Evolutionary conservation across 1,140 invertebrate genomes (phyloP).

Genomic region (Ips typographus): DNA sequence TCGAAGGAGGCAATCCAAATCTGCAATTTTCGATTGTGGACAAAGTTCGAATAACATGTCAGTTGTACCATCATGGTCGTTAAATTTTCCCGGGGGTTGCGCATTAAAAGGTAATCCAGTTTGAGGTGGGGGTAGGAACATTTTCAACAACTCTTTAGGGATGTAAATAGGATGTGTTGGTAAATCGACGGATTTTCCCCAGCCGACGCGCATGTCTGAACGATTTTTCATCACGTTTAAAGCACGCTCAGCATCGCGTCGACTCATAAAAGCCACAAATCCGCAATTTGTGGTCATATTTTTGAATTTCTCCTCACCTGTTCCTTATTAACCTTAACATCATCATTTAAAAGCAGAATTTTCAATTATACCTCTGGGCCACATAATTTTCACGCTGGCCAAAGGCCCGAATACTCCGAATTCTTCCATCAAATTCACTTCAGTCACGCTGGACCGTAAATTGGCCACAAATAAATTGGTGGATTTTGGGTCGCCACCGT

Average conservation of each 20-base stretch:
- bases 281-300: constrained; percentile 70
- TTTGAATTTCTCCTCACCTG: constrained; percentile 36
- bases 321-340: background rate
- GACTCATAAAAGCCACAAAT: constrained; percentile 90
- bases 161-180: constrained; percentile 96
- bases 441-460: constrained; percentile 81
- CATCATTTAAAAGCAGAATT: background rate
- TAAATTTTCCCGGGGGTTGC: constrained; percentile 61
- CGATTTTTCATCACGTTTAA: constrained; percentile 76
- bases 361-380: constrained; percentile 62
- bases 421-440: constrained; percentile 82
- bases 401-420: constrained; percentile 88
- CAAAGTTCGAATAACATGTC: background rate
- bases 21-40: background rate
- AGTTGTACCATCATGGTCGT: background rate
- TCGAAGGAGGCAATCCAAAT: background rate
- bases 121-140: constrained; percentile 74
- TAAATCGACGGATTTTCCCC: constrained; percentile 93
- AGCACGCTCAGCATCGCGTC: constrained; percentile 82
- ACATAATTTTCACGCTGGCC: constrained; percentile 93
- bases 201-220: constrained; percentile 97
- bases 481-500: constrained; percentile 77
- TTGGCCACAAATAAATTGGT: constrained; percentile 90
- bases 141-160: constrained; percentile 81
- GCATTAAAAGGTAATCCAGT: constrained; percentile 97